Evolutionary conservation across 2,797 vertebrate genomes (phyloP), one percentile per base, ranked within the genome.

Genomic region (Siniperca undulata): DNA sequence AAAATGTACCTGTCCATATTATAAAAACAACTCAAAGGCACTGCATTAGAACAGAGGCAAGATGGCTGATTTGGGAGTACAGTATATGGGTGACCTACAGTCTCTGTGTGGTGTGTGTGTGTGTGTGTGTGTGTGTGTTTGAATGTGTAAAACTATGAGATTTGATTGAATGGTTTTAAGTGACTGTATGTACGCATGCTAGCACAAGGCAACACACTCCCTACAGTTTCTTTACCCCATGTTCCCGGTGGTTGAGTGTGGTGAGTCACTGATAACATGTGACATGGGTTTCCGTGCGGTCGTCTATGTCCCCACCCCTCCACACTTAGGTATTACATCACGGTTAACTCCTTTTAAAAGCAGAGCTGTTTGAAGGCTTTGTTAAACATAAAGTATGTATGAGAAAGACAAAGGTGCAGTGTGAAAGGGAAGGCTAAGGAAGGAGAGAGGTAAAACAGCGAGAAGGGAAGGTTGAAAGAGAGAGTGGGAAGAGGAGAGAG

Each of bases 141-240:
- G 59, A 24, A 53, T 61, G 44, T 86, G 80, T 81, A 53, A 64
- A 83, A 46, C 65, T 5, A 65, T 48, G 9, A 60, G 52, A 22
- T 73, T 82, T 89, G 86, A 89, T 89, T 86, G 82, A 91, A 90
- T 91, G 83, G 76, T 82, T 86, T 81, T 85, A 83, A 83, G 38
- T 76, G 75, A 66, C 67, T 74, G 36, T 61, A 70, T 65, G 36
- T 61, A 70, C 46, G 38, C 80, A 78, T 77, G 76, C 66, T 55
- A 86, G 81, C 80, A 87, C 71, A 70, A 70, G 38, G 77, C 46
- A 69, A 62, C 61, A 73, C 68, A 20, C 48, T 70, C 38, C 64
- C 19, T 42, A 40, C 64, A 65, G 59, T 77, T 80, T 74, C 50
- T 60, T 80, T 27, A 75, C 58, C 65, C 17, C 36, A n/a, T 13